A percentile compares a stretch with the other conserved stretches of the same genome.
phyloP scores from a whole-genome alignment of 2,888 invertebrate species.

The Phrixothrix hirtus region DNA sequence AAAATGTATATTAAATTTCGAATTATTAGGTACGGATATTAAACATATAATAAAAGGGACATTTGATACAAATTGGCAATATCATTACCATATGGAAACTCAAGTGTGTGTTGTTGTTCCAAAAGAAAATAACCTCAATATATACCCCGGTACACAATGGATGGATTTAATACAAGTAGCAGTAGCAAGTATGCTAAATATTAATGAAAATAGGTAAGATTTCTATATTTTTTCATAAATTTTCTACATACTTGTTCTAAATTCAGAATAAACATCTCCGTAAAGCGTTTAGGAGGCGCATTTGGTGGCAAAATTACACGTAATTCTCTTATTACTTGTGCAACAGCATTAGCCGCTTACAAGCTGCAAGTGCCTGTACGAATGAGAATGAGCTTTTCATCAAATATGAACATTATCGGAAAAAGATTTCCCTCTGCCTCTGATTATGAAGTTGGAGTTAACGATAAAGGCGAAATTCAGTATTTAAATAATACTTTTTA shows the following conservation, averaged over 20 bases:
- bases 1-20: too few relatives aligned
- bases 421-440: conserved; percentile 65
- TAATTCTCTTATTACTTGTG: conserved; percentile 61
- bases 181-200: conserved; percentile 59
- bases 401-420: conserved; percentile 72
- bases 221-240: neutral
- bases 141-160: conserved; percentile 67
- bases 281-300: conserved; percentile 77
- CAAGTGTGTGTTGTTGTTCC: conserved; percentile 68
- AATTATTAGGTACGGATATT: too few relatives aligned
- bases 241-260: too few relatives aligned
- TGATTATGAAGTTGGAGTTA: conserved; percentile 70
- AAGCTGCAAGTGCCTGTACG: conserved; percentile 68
- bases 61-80: conserved; percentile 66
- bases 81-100: conserved; percentile 79
- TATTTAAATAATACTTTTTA: conserved; percentile 63
- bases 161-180: conserved; percentile 63
- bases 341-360: conserved; percentile 71
- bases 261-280: conserved; percentile 69
- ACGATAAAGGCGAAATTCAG: conserved; percentile 68
- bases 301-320: conserved; percentile 80
- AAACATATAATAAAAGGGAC: conserved; percentile 65
- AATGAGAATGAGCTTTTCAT: conserved; percentile 70
- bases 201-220: conserved; percentile 64
- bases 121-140: conserved; percentile 68